Conservation (phyloP, 2,888 invertebrate genomes). For the Stenodera caucasica region DNA sequence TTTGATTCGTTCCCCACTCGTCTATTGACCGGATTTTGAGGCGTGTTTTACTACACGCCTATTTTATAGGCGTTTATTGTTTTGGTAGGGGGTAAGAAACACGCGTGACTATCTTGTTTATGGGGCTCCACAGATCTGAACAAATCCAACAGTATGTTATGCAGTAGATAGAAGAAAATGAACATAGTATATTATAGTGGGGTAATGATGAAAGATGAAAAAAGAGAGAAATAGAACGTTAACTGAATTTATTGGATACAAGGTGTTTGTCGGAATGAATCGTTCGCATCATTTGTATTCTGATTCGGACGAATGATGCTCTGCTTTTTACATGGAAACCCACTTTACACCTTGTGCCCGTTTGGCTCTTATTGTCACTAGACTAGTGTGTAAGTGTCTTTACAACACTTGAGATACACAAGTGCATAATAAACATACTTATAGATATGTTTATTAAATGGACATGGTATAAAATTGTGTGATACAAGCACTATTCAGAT, state of each 20-base stretch:
- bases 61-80: neutral
- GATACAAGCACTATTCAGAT: conserved; percentile 1
- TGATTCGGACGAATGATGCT: conserved; percentile 57
- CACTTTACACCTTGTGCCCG: conserved; percentile 55
- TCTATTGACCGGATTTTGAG: conserved; percentile 15
- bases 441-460: conserved; percentile 57
- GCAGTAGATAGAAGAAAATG: conserved; percentile 40
- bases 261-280: conserved; percentile 59
- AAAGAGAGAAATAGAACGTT: conserved; percentile 42
- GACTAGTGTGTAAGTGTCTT: conserved; percentile 11
- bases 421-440: conserved; percentile 40
- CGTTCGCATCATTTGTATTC: conserved; percentile 58
- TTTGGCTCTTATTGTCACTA: conserved; percentile 50
- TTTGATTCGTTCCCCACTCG: conserved; percentile 47
- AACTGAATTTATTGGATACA: conserved; percentile 59
- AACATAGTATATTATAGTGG: neutral
- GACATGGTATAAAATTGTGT: conserved; percentile 50
- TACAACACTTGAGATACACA: conserved; percentile 50
- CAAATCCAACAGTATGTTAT: conserved; percentile 55
- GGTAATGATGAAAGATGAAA: neutral
- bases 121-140: conserved; percentile 55
- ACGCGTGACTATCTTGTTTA: conserved; percentile 56
- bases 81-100: conserved; percentile 43
- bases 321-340: conserved; percentile 57
- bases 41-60: conserved; percentile 24